Evolutionary conservation across 2,888 invertebrate species (phyloP), one percentile per base, ranked within the genome.

Genomic region (Lepidonotus clava): DNA sequence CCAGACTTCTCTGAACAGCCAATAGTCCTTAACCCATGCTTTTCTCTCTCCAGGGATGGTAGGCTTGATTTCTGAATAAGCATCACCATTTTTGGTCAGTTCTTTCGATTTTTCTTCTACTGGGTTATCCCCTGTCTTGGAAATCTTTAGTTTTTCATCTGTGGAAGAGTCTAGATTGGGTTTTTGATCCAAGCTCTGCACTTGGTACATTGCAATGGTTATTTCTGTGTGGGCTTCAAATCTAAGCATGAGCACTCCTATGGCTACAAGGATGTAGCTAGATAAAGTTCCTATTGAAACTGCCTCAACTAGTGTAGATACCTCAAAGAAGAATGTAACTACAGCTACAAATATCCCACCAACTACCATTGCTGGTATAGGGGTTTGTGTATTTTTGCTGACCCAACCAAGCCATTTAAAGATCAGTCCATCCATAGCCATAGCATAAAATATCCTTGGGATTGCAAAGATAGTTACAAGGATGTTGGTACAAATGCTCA

Each of bases 271-370:
- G 24, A 80, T 46, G 46, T 80, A 80, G 18, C 80, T 80, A 5
- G 51, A 46, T 11, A 80, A 5, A 21, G 80, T 80, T 46, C 80
- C 80, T 32, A 80, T 51, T 6, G 80, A 80, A n/a, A 80, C 80
- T 1, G 46, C 46, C 24, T 11, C 28, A 1, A 80, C 51, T 1
- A 80, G 24, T 6, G 80, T 51, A 14, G 8, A 6, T 11, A 41
- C 1, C 46, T 80, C 80, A 5, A 80, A 24, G 28, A 80, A 80
- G 80, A 80, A 80, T 8, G 80, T 80, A 11, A 80, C 46, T 5
- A 80, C 5, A 11, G 24, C 41, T 5, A 80, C 46, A 14, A 80
- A 32, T 4, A 46, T 1, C 0, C 80, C 80, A 11, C 46, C 24
- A 18, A 46, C 41, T 0, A 51, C 2, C 80, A 80, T 80, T 18